Evolutionary conservation across 2,797 vertebrate genomes (phyloP), one percentile per base, ranked within the genome.

Genomic region (Argentina silus): DNA sequence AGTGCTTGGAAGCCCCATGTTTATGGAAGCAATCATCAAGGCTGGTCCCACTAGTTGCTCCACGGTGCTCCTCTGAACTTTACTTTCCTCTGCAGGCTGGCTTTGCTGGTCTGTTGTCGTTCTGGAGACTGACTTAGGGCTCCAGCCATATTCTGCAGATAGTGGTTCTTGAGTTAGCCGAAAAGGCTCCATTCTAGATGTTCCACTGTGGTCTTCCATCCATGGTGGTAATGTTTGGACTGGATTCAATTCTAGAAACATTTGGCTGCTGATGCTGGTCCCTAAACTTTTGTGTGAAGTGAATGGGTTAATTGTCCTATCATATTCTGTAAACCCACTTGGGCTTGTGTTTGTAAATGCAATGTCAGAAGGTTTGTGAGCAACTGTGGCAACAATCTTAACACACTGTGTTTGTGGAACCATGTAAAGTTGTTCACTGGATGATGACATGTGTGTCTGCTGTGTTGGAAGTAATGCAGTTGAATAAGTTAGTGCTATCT

Each of bases 121-220:
- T 12, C 14, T 10, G 15, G 57, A 12, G 47, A 27, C 42, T 6
- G 56, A 61, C 7, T 62, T 48, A 48, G 63, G 48, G 74, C 27
- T 75, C 36, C 2, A 11, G n/a, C 27, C 27, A 71, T 15, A 72
- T 47, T 53, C 43, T 36, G 21, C 68, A 70, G 43, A 60, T 14
- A 10, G 14, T 17, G 11, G 8, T 14, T 42, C 43, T 60, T 56
- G 69, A 9, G 57, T 51, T 7, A 66, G 12, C 12, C 48, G 42
- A 12, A 10, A 1, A 6, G 56, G 5, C 17, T 60, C 36, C 48
- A 71, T 9, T 53, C 11, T 71, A 61, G 9, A 21, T 47, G 23
- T 6, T 71, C 45, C 43, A 43, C 27, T 43, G 60, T 12, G 23
- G 12, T 14, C 53, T 23, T 69, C 8, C 45, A 43, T 59, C 56